Conservation (phyloP, 2,797 vertebrate genomes). For the Remorina albescens region DNA sequence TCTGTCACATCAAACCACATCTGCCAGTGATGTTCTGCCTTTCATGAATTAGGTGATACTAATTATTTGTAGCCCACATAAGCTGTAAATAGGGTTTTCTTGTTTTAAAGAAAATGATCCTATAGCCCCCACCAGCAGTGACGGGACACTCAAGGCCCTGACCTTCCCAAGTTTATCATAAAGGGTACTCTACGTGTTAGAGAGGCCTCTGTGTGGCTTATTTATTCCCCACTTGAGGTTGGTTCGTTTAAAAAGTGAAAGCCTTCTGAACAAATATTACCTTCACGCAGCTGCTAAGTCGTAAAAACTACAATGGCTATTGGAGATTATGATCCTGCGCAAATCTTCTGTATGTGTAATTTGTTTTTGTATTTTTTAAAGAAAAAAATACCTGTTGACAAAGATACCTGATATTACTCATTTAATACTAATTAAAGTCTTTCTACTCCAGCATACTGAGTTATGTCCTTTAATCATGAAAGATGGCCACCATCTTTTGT, state of each 20-base stretch:
- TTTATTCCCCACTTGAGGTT: background rate
- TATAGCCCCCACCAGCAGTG: background rate
- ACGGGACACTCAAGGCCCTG: slow-evolving; percentile 7
- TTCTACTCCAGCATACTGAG: background rate
- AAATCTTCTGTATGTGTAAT: slow-evolving; percentile 22
- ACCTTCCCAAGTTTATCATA: slow-evolving; percentile 38
- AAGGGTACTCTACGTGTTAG: slow-evolving; percentile 25
- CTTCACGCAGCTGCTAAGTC: slow-evolving; percentile 10
- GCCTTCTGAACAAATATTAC: slow-evolving; percentile 2
- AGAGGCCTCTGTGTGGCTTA: background rate
- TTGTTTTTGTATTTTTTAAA: too few species aligned
- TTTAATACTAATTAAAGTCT: slow-evolving; percentile 8
- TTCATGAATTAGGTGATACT: slow-evolving; percentile 81
- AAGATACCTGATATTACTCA: slow-evolving; percentile 10
- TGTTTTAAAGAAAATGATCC: background rate
- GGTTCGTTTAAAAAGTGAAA: slow-evolving; percentile 8
- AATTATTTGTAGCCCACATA: slow-evolving; percentile 69
- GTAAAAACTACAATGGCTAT: slow-evolving; percentile 10
- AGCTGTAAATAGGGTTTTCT: slow-evolving; percentile 76
- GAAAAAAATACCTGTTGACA: too few species aligned
- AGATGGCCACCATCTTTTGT: background rate
- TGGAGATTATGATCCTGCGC: slow-evolving; percentile 19
- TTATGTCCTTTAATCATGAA: slow-evolving; percentile 2
- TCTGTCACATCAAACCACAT: slow-evolving; percentile 79
- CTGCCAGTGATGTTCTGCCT: slow-evolving; percentile 77